phyloP scores from a whole-genome alignment of 2,888 invertebrate species.

The Machimus rusticus region DNA sequence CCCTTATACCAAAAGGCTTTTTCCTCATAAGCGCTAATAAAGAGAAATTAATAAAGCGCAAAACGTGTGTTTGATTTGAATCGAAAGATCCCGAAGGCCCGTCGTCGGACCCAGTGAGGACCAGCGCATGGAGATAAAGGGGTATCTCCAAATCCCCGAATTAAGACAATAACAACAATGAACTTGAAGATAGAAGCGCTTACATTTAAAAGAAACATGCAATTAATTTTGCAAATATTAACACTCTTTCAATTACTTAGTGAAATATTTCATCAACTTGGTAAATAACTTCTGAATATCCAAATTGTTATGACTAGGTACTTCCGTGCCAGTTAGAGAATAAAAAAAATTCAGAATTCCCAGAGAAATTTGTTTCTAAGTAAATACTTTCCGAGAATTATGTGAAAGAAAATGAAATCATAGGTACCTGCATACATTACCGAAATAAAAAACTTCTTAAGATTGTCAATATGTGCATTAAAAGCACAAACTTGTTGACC shows the following conservation, averaged over 20 bases:
- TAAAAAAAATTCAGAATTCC: not conserved
- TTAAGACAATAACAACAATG: not conserved
- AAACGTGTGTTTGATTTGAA: no score
- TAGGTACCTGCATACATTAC: no score
- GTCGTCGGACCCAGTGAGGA: no score
- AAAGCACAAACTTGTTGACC: not conserved
- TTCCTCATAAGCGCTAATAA: no score
- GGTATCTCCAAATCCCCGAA: no score
- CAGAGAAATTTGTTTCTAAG: not conserved
- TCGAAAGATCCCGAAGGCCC: no score
- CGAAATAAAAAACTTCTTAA: not conserved
- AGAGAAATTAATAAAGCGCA: no score
- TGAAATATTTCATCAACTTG: not conserved
- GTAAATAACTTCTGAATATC: not conserved
- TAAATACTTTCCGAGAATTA: not conserved
- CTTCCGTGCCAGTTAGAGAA: not conserved
- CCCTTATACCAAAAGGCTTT: no score
- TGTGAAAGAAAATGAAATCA: not conserved
- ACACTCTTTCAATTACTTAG: not conserved
- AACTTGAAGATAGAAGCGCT: not conserved
- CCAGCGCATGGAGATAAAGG: no score
- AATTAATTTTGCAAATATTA: not conserved
- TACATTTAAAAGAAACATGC: not conserved
- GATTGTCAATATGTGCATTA: not conserved
- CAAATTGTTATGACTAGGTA: not conserved